Evolutionary conservation across 2,888 invertebrate genomes (phyloP).

Genomic region (Dendrolimus houi): DNA sequence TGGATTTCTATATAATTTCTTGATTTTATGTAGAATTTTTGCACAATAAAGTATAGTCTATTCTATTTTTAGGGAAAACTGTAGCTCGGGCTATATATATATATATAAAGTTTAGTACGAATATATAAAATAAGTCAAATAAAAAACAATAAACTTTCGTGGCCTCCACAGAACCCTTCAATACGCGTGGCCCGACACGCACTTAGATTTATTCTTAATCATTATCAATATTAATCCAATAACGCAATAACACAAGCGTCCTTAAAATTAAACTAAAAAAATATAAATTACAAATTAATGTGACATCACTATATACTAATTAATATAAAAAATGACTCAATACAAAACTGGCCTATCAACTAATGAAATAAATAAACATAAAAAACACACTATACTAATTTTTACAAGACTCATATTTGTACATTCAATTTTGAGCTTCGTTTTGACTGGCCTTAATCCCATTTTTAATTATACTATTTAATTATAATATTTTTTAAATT

Average conservation of each 20-base stretch:
- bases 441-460: slow-evolving; percentile 68
- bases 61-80: no score
- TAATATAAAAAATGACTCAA: slow-evolving; percentile 53
- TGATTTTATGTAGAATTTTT: no score
- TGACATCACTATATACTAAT: slow-evolving; percentile 1
- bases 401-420: slow-evolving; percentile 50
- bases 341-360: slow-evolving; percentile 61
- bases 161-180: no score
- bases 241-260: slow-evolving; percentile 52
- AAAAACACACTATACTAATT: slow-evolving; percentile 21
- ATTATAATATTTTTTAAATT: slow-evolving; percentile 40
- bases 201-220: not conserved
- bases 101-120: no score
- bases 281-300: slow-evolving; percentile 13
- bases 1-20: no score
- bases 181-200: no score
- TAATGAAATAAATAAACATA: slow-evolving; percentile 67
- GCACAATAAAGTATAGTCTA: no score
- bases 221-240: slow-evolving; percentile 33
- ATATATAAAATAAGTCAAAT: slow-evolving; percentile 1
- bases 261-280: slow-evolving; percentile 26
- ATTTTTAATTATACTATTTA: slow-evolving; percentile 16
- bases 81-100: no score
- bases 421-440: slow-evolving; percentile 67
- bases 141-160: slow-evolving; percentile 1